A percentile compares a stretch with the other conserved stretches of the same genome.
Conservation (phyloP, 2,888 invertebrate genomes). For the Cataglyphis altisquamis region DNA sequence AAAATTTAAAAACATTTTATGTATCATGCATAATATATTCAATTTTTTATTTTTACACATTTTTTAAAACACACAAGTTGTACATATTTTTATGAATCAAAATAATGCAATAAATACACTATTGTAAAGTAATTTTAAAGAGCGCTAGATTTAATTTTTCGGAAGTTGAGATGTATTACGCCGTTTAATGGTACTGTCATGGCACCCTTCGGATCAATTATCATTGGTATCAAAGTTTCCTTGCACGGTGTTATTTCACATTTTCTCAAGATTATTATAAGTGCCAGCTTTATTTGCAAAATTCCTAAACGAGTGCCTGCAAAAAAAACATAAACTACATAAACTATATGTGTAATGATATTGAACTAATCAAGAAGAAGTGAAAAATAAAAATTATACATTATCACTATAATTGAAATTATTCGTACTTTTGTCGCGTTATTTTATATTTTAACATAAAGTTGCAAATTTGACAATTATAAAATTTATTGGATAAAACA, state of each 20-base stretch:
- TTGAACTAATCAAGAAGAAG: background rate
- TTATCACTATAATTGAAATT: background rate
- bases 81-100: background rate
- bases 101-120: background rate
- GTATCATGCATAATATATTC: no score
- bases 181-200: constrained; percentile 69
- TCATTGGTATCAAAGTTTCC: constrained; percentile 75
- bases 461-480: background rate
- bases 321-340: background rate
- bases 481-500: background rate
- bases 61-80: background rate
- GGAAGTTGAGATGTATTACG: constrained; percentile 70
- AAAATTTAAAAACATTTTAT: no score
- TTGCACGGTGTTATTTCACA: constrained; percentile 76
- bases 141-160: constrained; percentile 36
- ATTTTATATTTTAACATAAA: background rate
- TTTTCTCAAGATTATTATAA: constrained; percentile 76
- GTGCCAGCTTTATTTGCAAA: constrained; percentile 79
- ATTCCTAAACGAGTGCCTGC: constrained; percentile 79
- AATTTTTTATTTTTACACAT: background rate
- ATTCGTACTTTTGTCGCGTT: background rate
- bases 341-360: background rate
- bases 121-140: constrained; percentile 14
- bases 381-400: background rate
- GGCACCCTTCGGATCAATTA: constrained; percentile 71